These are phyloP conservation scores for Diaprepes abbreviatus DNA, from an alignment of 2,888 invertebrate species.

Conservation along the genomic window DNA sequence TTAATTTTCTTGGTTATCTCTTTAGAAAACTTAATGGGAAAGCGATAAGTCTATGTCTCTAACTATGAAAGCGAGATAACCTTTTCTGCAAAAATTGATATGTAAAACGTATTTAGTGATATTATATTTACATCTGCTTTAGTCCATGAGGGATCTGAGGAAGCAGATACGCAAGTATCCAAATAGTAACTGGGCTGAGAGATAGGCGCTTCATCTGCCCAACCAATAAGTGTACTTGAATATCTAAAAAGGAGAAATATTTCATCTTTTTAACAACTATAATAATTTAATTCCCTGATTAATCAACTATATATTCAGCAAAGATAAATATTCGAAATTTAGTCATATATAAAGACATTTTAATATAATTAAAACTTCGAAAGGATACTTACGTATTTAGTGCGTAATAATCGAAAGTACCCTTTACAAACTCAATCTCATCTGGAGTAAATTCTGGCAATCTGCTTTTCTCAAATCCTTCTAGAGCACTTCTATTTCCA, in stretches of 20 bases:
- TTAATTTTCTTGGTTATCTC: too few relatives aligned
- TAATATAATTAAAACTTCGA: too few relatives aligned
- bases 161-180: constrained; percentile 27
- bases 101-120: too few relatives aligned
- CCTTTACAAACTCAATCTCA: constrained; percentile 73
- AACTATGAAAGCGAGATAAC: too few relatives aligned
- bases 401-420: constrained; percentile 80
- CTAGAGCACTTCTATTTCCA: constrained; percentile 68
- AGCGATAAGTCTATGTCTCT: too few relatives aligned
- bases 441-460: constrained; percentile 73
- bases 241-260: constrained; percentile 23
- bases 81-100: too few relatives aligned
- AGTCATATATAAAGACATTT: too few relatives aligned
- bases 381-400: constrained; percentile 72
- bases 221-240: constrained; percentile 33
- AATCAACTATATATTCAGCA: too few relatives aligned
- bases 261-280: too few relatives aligned
- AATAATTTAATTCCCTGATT: too few relatives aligned
- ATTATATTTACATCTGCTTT: constrained; percentile 49
- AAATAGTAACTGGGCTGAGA: constrained; percentile 23
- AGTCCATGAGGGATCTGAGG: constrained; percentile 50
- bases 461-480: constrained; percentile 71
- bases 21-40: too few relatives aligned
- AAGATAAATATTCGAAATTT: too few relatives aligned
- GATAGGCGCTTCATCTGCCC: constrained; percentile 35